Percentiles rank a stretch among this genome's conserved stretches.
phyloP scores from a whole-genome alignment of 37 sponge, comb jelly and placozoan species.

The Oopsacas minuta region DNA sequence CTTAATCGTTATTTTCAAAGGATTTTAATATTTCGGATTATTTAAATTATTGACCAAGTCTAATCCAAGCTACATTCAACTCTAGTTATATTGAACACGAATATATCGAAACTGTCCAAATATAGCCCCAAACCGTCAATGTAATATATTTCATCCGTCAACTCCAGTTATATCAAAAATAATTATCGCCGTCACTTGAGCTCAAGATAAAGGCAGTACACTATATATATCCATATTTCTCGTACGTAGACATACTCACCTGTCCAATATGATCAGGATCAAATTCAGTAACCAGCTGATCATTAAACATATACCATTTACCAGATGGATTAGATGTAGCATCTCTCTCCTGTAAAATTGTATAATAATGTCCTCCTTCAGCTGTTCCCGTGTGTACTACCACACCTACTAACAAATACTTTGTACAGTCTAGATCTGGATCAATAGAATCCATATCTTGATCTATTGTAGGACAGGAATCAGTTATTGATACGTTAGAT shows the following conservation, averaged over 20 bases:
- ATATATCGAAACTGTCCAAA: no score
- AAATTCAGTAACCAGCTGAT: neutral
- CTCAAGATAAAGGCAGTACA: no score
- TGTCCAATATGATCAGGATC: neutral
- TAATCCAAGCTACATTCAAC: no score
- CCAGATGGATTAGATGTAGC: neutral
- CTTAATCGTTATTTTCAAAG: neutral
- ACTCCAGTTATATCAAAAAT: no score
- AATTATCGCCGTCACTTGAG: no score
- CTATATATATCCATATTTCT: no score
- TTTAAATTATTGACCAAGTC: no score
- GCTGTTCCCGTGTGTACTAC: slow-evolving; percentile 32
- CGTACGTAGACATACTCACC: no score
- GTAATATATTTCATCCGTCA: no score
- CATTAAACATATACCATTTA: slow-evolving; percentile 1
- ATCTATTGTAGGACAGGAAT: neutral
- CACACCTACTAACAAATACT: slow-evolving; percentile 29
- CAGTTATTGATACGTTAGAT: neutral
- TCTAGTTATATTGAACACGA: no score
- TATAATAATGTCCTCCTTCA: slow-evolving; percentile 30
- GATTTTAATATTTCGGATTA: no score
- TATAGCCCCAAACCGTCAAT: no score
- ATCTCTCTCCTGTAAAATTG: slow-evolving; percentile 16
- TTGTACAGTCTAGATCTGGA: neutral
- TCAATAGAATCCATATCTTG: neutral